phyloP scores from a whole-genome alignment of 1,140 invertebrate species.

The Oncopeltus fasciatus region DNA sequence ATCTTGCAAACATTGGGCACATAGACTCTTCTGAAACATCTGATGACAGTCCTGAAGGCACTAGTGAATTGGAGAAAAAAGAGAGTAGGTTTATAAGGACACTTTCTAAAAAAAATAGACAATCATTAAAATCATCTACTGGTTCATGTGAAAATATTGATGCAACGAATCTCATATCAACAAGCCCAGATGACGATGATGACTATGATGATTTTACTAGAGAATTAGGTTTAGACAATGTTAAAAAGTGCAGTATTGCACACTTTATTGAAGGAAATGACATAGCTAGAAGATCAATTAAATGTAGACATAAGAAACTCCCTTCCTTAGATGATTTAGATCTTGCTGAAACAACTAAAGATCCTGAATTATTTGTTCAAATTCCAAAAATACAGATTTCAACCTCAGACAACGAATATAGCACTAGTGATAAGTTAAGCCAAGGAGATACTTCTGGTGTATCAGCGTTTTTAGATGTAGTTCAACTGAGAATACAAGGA shows the following conservation, averaged over 20 bases:
- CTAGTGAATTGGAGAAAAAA: slow-evolving; percentile 13
- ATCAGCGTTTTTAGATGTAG: slow-evolving; percentile 18
- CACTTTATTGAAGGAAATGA: slow-evolving; percentile 66
- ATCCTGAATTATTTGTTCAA: neutral
- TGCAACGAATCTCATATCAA: slow-evolving; percentile 26
- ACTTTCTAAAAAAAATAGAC: slow-evolving; percentile 8
- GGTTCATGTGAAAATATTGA: slow-evolving; percentile 20
- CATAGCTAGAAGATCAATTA: slow-evolving; percentile 51
- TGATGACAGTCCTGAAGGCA: slow-evolving; percentile 32
- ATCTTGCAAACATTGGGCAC: slow-evolving; percentile 42
- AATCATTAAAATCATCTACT: slow-evolving; percentile 15
- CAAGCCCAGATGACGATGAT: slow-evolving; percentile 26
- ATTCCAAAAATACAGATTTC: slow-evolving; percentile 20
- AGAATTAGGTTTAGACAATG: slow-evolving; percentile 16
- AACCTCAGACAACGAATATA: slow-evolving; percentile 15
- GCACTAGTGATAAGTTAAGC: neutral
- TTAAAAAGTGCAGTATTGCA: slow-evolving; percentile 27
- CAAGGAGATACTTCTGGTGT: neutral
- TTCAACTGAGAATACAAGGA: slow-evolving; percentile 26
- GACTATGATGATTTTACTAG: slow-evolving; percentile 24
- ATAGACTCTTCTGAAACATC: slow-evolving; percentile 68
- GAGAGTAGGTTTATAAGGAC: slow-evolving; percentile 9
- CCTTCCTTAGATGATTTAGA: slow-evolving; percentile 18
- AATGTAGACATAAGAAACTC: slow-evolving; percentile 29
- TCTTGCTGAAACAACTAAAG: slow-evolving; percentile 8